A percentile compares a stretch with the other conserved stretches of the same genome.
phyloP scores from a whole-genome alignment of 2,797 vertebrate genomes.

The Melanotaenia parkinsoni region DNA sequence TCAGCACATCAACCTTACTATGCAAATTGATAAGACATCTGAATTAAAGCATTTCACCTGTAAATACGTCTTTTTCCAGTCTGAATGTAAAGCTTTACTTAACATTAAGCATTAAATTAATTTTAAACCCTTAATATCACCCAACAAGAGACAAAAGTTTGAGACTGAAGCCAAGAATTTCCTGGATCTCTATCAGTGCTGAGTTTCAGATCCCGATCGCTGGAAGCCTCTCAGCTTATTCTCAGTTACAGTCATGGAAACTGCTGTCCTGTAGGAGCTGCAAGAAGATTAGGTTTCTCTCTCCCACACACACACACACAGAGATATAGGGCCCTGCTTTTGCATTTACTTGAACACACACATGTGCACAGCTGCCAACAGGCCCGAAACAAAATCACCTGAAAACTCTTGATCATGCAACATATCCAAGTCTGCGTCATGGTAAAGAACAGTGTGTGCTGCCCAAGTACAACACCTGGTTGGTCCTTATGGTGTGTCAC shows the following conservation, averaged over 20 bases:
- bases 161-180: slow-evolving; percentile 11
- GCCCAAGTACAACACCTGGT: slow-evolving; percentile 29
- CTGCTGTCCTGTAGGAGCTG: slow-evolving; percentile 16
- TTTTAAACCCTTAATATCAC: not conserved
- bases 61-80: not conserved
- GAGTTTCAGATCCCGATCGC: slow-evolving; percentile 33
- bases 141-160: slow-evolving; percentile 9
- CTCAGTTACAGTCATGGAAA: slow-evolving; percentile 45
- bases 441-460: slow-evolving; percentile 12
- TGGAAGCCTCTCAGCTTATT: slow-evolving; percentile 44
- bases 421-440: slow-evolving; percentile 14
- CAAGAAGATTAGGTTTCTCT: slow-evolving; percentile 29
- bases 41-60: not conserved
- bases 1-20: too few relatives aligned
- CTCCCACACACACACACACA: slow-evolving; percentile 5
- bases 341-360: not conserved
- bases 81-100: not conserved
- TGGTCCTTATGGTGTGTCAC: slow-evolving; percentile 11
- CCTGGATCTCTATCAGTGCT: slow-evolving; percentile 30
- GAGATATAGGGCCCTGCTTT: slow-evolving; percentile 4
- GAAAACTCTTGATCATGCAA: slow-evolving; percentile 5
- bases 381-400: slow-evolving; percentile 50
- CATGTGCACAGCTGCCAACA: not conserved
- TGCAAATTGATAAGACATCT: too few relatives aligned
- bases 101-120: not conserved